Base-by-base conservation (phyloP, 2,113 vertebrate genomes). In the Planiliza haematocheilus region DNA sequence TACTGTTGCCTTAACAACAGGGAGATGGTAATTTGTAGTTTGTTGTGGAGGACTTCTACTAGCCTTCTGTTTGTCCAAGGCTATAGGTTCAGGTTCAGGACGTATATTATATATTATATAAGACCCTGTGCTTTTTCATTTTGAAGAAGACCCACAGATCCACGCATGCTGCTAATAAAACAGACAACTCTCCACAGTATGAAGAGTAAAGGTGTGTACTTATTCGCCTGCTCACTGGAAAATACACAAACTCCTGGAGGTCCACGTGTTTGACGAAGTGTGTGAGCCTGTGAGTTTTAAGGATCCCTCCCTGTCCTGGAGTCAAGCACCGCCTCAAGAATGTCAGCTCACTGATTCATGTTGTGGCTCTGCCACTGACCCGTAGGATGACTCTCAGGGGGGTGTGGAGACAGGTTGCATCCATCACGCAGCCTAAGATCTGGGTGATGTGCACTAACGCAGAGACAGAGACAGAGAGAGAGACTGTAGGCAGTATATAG, bases 301-400 rank as follows among this genome's bases (percentile, higher is more conserved):
- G 63, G 66, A 66, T 66, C 50, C 56, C 60, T 59, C 56, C 42
- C 65, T 86, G 86, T 85, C 84, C 82, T 88, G 84, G 82, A 86
- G 78, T 78, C 65, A 77, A 83, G 50, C 77, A 64, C 80, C 66
- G 71, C 62, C 74, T 84, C 34, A 7, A 67, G 67, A 21, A 78
- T 82, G 82, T 81, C 85, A 83, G 62, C 62, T 81, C 65, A 69
- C 65, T 89, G 87, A 89, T 88, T 87, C 86, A 85, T 77, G 79
- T 65, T 62, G 74, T 46, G 39, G 46, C 76, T 84, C 79, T 48
- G 74, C 69, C 58, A 78, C 77, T 90, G 88, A 89, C 82, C 87
- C 77, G n/a, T 76, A 74, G 75, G 60, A 91, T 64, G 73, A 82
- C 51, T 79, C 83, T 81, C 77, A 1, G 57, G 55, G 46, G 60